Percentiles rank a stretch among this genome's conserved stretches.
Evolutionary conservation across 2,888 invertebrate genomes (phyloP).

Genomic region (Drosophila fulvimacula): DNA sequence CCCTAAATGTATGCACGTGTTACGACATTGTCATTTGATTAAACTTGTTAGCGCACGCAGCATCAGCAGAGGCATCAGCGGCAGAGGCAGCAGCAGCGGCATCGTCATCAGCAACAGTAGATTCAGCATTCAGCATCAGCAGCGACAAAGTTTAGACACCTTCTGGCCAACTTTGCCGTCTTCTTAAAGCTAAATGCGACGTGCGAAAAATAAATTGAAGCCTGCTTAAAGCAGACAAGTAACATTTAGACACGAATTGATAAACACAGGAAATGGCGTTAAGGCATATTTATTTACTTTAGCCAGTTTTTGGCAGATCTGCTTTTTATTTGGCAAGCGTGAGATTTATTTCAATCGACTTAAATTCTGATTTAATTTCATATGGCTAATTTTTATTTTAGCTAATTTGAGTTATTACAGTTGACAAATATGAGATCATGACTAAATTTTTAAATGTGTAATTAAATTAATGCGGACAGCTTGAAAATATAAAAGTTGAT

Average conservation of each 20-base stretch:
- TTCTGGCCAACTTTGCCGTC: slow-evolving; percentile 45
- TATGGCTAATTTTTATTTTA: not conserved
- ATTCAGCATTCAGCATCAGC: slow-evolving; percentile 6
- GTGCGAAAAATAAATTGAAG: slow-evolving; percentile 34
- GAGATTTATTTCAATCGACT: not conserved
- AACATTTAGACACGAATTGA: slow-evolving; percentile 28
- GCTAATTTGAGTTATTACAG: not conserved
- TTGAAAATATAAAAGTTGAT: not conserved
- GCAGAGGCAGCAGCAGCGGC: not conserved
- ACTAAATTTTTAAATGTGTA: not conserved
- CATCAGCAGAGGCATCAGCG: slow-evolving; percentile 14
- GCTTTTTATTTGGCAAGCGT: not conserved
- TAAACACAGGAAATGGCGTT: not conserved
- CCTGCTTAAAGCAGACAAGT: slow-evolving; percentile 18
- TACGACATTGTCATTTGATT: slow-evolving; percentile 78
- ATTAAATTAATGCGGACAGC: not conserved
- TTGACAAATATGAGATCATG: not conserved
- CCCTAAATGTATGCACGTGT: slow-evolving; percentile 72
- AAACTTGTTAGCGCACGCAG: slow-evolving; percentile 74
- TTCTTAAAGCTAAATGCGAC: slow-evolving; percentile 51
- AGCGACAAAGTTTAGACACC: slow-evolving; percentile 43
- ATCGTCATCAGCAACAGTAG: slow-evolving; percentile 18
- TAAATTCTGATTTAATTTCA: not conserved
- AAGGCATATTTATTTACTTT: slow-evolving; percentile 6
- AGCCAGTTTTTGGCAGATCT: not conserved